Percentiles rank a stretch among this genome's conserved stretches.
Conservation (phyloP, 2,113 vertebrate genomes). For the Rhodinocichla rosea region DNA sequence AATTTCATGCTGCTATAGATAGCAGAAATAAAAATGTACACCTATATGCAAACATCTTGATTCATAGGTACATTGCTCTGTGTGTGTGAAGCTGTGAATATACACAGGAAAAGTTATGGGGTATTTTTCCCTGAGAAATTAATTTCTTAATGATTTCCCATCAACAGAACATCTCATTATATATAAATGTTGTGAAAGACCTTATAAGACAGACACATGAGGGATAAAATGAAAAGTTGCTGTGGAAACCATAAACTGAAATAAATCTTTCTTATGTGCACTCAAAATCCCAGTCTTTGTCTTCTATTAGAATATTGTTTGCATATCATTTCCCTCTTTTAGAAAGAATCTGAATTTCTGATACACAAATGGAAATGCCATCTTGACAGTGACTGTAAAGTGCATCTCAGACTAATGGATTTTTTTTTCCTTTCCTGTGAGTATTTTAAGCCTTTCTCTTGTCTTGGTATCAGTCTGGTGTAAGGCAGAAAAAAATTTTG, state of each 20-base stretch:
- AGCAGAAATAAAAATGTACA: background rate
- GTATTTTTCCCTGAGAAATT: background rate
- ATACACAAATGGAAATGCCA: slow-evolving; percentile 19
- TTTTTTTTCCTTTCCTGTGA: background rate
- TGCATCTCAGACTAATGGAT: background rate
- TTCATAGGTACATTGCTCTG: background rate
- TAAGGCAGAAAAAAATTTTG: background rate
- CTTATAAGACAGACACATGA: background rate
- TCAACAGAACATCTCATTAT: background rate
- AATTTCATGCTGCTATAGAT: background rate
- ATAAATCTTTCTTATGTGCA: background rate
- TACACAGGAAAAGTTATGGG: background rate
- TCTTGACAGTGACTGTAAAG: background rate
- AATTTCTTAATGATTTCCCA: slow-evolving; percentile 15
- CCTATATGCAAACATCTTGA: background rate
- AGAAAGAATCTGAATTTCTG: slow-evolving; percentile 15
- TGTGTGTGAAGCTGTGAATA: background rate
- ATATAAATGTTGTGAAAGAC: slow-evolving; percentile 48
- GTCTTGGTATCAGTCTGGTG: background rate
- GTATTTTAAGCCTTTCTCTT: background rate
- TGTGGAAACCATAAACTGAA: slow-evolving; percentile 41
- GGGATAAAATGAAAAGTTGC: slow-evolving; percentile 34
- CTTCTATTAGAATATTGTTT: slow-evolving; percentile 14
- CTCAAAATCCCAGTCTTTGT: slow-evolving; percentile 2
- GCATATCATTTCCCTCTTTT: background rate